Base-by-base conservation (phyloP, 2,113 vertebrate genomes). In the Entomyzon cyanotis region DNA sequence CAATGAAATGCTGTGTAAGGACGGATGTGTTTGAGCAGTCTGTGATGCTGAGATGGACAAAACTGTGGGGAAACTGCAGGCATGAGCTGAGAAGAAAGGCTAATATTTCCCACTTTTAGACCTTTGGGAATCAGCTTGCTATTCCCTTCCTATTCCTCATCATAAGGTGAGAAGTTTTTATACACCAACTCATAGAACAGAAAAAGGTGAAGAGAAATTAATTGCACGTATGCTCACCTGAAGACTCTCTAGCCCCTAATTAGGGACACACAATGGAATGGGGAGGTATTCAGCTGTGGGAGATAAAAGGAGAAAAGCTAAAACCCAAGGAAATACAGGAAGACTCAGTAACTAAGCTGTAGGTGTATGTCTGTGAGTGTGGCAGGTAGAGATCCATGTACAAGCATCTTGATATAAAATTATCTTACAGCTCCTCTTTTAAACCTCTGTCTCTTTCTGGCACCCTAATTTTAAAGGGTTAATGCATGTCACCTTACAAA, bases 161-260 rank as follows among this genome's bases (percentile, higher is more conserved):
- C 5, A 3, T 42, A 52, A 74, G 25, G 56, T 0, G 1, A 28
- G 21, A 89, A 85, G 20, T 58, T 46, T 67, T 71, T 67, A n/a
- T 59, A 49, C 2, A 28, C 12, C 59, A 73, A 2, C 12, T 85
- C 39, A 47, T 30, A 77, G 37, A 74, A 33, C 10, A 84, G 49
- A 41, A 69, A 42, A 70, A 50, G 4, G 10, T 67, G 21, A 67
- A 74, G 47, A 84, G 22, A 82, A 71, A 63, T 67, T 0, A 71
- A 84, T 59, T 24, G 21, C 35, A 63, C 13, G 19, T 55, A 0
- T 27, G 59, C 24, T 74, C 7, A 50, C 39, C 8, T 0, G 0
- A 74, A 62, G 59, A 55, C 10, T 44, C 41, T 21, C 30, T 77
- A 53, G 13, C 13, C 20, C 7, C 2, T 69, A 64, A 60, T 56